A percentile compares a stretch with the other conserved stretches of the same genome.
Conservation (phyloP, 2,113 vertebrate species). For the Hippolais icterina region DNA sequence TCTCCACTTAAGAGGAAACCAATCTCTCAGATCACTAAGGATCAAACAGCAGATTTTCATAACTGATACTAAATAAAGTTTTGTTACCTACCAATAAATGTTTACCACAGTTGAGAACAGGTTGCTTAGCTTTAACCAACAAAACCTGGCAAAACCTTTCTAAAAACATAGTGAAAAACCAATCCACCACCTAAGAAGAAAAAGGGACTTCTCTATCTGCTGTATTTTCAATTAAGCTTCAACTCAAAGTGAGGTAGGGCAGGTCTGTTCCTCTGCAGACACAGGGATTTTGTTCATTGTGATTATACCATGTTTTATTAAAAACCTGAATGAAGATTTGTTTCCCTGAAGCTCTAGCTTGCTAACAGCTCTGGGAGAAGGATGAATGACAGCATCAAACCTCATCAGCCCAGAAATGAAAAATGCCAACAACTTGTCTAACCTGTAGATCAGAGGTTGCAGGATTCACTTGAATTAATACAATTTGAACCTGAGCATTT, state of each 20-base stretch:
- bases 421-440: constrained; percentile 8
- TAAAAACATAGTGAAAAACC: neutral
- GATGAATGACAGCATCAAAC: neutral
- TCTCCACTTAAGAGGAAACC: neutral
- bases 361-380: neutral
- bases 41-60: neutral
- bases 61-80: neutral
- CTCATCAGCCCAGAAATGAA: neutral
- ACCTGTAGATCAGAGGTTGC: constrained; percentile 26
- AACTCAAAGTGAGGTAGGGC: neutral
- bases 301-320: neutral
- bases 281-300: neutral
- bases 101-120: neutral
- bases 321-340: neutral
- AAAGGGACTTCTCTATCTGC: neutral
- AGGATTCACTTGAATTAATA: neutral
- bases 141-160: neutral
- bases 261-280: neutral
- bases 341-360: neutral
- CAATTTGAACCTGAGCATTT: neutral
- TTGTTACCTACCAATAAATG: neutral
- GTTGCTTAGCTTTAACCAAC: neutral
- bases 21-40: neutral
- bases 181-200: neutral
- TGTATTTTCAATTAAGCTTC: neutral